Percentiles rank a stretch among this genome's conserved stretches.
Evolutionary conservation across 2,888 invertebrate species (phyloP).

Genomic region (Sarcophaga caerulescens): DNA sequence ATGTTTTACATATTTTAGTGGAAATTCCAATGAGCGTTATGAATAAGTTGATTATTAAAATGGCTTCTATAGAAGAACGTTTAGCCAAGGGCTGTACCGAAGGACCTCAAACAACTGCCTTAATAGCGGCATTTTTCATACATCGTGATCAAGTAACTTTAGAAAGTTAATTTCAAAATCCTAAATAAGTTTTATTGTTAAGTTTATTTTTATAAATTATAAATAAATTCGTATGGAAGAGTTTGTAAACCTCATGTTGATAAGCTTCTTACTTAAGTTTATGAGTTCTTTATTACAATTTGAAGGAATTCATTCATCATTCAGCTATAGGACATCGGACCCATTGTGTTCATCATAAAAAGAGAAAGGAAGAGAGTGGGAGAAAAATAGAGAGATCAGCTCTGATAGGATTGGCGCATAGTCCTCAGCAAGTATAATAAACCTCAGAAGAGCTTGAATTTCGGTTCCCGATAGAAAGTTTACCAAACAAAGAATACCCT

Average conservation of each 20-base stretch:
- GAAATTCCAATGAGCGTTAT: constrained; percentile 91
- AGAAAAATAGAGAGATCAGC: no score
- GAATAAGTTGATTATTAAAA: constrained; percentile 89
- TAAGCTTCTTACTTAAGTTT: no score
- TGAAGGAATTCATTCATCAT: neutral
- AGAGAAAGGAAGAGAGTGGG: no score
- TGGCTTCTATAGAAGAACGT: constrained; percentile 94
- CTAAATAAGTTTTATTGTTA: constrained; percentile 16
- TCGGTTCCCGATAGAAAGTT: no score
- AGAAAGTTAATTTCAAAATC: constrained; percentile 71
- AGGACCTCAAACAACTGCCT: constrained; percentile 92
- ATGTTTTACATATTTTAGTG: constrained; percentile 83
- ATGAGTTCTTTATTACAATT: neutral
- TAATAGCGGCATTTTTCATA: constrained; percentile 93
- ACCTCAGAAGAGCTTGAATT: no score
- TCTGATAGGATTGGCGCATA: no score
- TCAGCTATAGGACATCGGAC: no score
- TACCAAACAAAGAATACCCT: no score
- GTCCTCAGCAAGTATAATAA: no score
- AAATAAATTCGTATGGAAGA: neutral
- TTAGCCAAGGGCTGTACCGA: constrained; percentile 94
- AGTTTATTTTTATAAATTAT: constrained; percentile 31
- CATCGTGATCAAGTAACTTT: constrained; percentile 84
- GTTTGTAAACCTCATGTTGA: no score
- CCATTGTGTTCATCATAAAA: no score